These are phyloP conservation scores for Poecilia latipinna DNA, from an alignment of 2,113 vertebrate genomes.

Conservation along the genomic window DNA sequence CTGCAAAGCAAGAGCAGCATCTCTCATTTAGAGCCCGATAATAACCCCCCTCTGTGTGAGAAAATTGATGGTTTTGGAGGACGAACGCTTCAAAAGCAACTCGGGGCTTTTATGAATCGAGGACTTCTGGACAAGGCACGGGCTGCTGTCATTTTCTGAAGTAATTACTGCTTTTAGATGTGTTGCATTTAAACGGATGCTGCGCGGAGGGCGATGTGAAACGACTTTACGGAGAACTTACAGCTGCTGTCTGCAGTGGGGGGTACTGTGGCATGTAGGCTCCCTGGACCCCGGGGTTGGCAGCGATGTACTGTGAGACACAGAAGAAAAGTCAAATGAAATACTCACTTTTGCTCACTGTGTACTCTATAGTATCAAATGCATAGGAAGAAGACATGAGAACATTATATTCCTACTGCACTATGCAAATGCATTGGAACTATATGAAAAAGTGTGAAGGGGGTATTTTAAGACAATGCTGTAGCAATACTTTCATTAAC, in stretches of 20 bases:
- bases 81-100: slow-evolving; percentile 33
- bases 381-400: neutral
- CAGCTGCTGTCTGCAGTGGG: slow-evolving; percentile 88
- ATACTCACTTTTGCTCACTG: neutral
- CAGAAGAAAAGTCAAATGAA: neutral
- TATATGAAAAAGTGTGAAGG: neutral
- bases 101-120: slow-evolving; percentile 14
- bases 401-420: neutral
- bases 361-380: neutral
- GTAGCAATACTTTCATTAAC: neutral
- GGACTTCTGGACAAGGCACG: slow-evolving; percentile 5
- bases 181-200: slow-evolving; percentile 9
- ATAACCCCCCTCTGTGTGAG: slow-evolving; percentile 36
- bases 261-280: slow-evolving; percentile 95
- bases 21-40: slow-evolving; percentile 45
- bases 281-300: slow-evolving; percentile 94
- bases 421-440: neutral
- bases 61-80: slow-evolving; percentile 54
- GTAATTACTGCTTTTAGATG: slow-evolving; percentile 34
- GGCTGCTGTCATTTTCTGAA: slow-evolving; percentile 15
- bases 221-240: slow-evolving; percentile 72
- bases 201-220: neutral
- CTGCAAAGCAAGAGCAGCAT: slow-evolving; percentile 76
- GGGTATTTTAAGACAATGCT: neutral
- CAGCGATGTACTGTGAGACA: slow-evolving; percentile 90